phyloP scores from a whole-genome alignment of 2,888 invertebrate genomes.

The Adela reaumurella region DNA sequence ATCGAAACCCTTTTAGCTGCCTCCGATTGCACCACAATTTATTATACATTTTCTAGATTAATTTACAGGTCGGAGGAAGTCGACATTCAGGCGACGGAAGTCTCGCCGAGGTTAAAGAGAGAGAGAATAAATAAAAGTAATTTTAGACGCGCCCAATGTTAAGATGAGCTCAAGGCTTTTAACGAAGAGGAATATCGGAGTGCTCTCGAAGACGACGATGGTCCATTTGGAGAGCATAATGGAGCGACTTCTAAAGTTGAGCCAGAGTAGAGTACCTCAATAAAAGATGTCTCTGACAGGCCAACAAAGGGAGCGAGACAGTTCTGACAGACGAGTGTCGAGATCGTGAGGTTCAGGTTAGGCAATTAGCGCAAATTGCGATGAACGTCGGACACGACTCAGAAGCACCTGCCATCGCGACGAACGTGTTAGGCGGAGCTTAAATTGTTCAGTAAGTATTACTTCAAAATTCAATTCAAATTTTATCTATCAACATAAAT shows the following conservation, averaged over 20 bases:
- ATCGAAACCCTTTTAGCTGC: constrained; percentile 27
- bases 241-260: background rate
- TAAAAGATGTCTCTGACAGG: background rate
- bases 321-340: background rate
- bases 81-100: constrained; percentile 39
- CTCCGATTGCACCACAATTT: background rate
- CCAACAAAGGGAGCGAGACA: background rate
- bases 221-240: background rate
- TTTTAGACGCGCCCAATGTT: constrained; percentile 21
- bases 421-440: background rate
- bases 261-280: background rate
- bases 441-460: no score
- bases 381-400: background rate
- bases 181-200: constrained; percentile 18
- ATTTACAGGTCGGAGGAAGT: constrained; percentile 45
- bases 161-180: constrained; percentile 16
- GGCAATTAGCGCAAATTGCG: background rate
- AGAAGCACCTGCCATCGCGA: background rate
- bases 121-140: constrained; percentile 19
- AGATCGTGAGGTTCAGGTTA: background rate
- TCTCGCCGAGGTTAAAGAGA: constrained; percentile 28
- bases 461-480: no score
- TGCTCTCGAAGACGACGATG: constrained; percentile 12
- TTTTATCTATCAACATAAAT: no score
- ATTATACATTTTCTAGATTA: constrained; percentile 21